Base-by-base conservation (phyloP, 2,888 invertebrate genomes). In the Drosophila neonasuta region DNA sequence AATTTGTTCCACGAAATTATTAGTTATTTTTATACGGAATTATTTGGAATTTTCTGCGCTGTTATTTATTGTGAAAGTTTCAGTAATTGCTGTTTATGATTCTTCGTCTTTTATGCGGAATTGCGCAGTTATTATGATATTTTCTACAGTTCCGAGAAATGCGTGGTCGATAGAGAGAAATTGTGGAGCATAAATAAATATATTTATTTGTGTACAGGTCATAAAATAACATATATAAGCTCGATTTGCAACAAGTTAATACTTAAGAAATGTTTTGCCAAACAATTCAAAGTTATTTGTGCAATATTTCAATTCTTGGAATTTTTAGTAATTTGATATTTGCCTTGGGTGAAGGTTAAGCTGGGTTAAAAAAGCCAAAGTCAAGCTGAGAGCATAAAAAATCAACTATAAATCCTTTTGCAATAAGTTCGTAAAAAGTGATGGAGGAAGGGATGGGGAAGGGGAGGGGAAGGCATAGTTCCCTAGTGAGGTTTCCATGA, bases 341-440 rank as follows among this genome's bases (percentile, higher is more conserved):
- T 39, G 42, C 34, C 39, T 7, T 7, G 30, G 20, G 54, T 29
- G 34, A 44, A 51, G 45, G 15, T 17, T 50, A 52, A 60, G 56
- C 32, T 15, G 36, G 24, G 15, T 13, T 45, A 44, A 42, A 39
- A 41, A 29, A 17, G 11, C 41, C 13, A 44, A 44, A 39, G 30
- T 11, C 9, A 24, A 13, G 44, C 24, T 39, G 30, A 46, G 29
- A 30, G 34, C 10, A 39, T 17, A 45, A 44, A 42, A 67, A 62
- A 30, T 24, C 24, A 61, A 49, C 57, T 56, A 51, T 52, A 61
- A 77, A 66, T 55, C 73, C 58, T 50, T 41, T 55, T 41, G 39
- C 58, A 56, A 66, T 62, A 66, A 66, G 45, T 64, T 52, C 41
- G 32, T 29, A 62, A 46, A 30, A 46, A 24, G 24, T 24, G 24